Evolutionary conservation across 2,113 vertebrate genomes (phyloP), one percentile per base, ranked within the genome.

Genomic region (Fulmarus glacialis): DNA sequence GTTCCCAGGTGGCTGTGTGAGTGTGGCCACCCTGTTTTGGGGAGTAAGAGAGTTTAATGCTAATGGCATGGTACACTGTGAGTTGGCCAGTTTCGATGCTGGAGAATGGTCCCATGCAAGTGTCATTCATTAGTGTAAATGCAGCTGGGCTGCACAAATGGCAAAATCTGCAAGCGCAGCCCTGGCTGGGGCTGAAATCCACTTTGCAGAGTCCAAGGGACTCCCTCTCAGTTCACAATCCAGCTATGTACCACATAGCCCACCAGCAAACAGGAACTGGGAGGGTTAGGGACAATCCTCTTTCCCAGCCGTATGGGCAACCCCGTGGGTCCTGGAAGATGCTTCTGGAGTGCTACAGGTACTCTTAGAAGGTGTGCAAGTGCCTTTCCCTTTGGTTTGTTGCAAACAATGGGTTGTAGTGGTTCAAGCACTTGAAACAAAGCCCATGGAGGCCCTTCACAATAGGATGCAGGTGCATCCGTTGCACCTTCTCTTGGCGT

Each of bases 121-220:
- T 83, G 95, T 96, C 94, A 96, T 92, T 95, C 77, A 77, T 95
- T 89, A 96, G 17, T 78, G 15, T 66, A 62, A 81, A 42, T 9
- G 15, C 80, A 90, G 67, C 87, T 96, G 89, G 45, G 42, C 80
- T 81, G 72, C 48, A 81, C 21, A 66, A 93, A 73, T 29, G 71
- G n/a, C 24, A 80, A 91, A 89, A 90, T 90, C 62, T 72, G 43
- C 71, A 77, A 95, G 58, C 10, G 2, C 36, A 66, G 58, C 43
- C 36, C 21, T 74, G 93, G 2, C 58, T 86, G 56, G 40, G 48
- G 21, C 56, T 68, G 81, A 64, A 92, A 85, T 42, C 6, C 15
- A n/a, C 70, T 87, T 53, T 70, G n/a, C n/a, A 68, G 53, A 19
- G 40, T 68, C 45, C 48, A 60, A 43, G 58, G 68, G 78, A 29